Conservation (phyloP, 2,113 vertebrate genomes). For the Pseudorectes ferrugineus region DNA sequence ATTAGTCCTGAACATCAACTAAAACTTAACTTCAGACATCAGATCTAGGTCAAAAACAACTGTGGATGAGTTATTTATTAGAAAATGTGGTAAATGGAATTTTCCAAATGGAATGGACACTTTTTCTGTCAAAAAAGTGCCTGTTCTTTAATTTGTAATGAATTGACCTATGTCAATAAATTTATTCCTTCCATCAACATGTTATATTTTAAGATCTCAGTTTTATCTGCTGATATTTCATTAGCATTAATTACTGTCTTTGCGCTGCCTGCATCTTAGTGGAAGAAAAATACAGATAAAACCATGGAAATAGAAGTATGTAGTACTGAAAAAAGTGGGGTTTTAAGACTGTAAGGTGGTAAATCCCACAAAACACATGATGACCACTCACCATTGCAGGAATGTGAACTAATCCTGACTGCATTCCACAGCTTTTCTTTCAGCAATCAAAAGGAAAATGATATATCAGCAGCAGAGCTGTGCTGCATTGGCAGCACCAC, state of each 20-base stretch:
- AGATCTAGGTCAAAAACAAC: background rate
- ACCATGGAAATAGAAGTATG: background rate
- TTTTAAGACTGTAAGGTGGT: background rate
- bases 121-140: background rate
- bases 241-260: background rate
- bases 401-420: background rate
- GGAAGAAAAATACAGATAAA: background rate
- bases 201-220: background rate
- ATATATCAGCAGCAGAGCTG: background rate
- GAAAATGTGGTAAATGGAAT: background rate
- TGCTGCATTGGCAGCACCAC: background rate
- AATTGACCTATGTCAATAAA: background rate
- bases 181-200: background rate
- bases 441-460: slow-evolving; percentile 41
- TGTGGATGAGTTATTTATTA: background rate
- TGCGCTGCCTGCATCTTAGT: background rate
- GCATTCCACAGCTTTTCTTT: background rate
- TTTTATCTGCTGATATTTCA: background rate
- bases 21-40: slow-evolving; percentile 17
- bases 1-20: background rate
- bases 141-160: background rate
- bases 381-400: background rate
- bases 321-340: rapidly evolving
- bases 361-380: background rate
- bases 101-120: background rate